Base-by-base conservation (phyloP, 92 coral and sea anemone genomes). In the Porites rus region DNA sequence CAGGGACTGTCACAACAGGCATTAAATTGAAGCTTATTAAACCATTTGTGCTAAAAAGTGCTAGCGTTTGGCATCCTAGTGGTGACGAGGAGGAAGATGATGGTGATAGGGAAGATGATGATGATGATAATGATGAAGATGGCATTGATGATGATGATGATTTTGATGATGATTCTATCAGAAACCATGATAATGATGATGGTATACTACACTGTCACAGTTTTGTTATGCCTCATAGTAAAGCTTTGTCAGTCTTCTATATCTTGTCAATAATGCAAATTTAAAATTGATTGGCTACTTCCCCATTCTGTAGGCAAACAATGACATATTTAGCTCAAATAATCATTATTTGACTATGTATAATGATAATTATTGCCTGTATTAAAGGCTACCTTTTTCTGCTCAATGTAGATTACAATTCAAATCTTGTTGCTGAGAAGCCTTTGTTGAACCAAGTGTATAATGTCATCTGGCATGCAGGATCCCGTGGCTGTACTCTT, bases 371-470 rank as follows among this genome's bases (percentile, higher is more conserved):
- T 56, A 10, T 10, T 56, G 61, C 12, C 61, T 56, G 13, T 14
- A 56, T 56, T 10, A 56, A 38, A 38, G 46, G 46, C 16, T 56
- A 10, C 13, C 61, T 56, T 56, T 56, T 56, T 10, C 25, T 22
- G 60, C 14, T 25, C 70, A 18, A 16, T 78, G 31, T 43, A 84
- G 88, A 72, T 74, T 63, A 54, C 50, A 61, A 63, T 6, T 50
- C 93, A 53, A 87, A 63, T 51, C 12, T 92, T 70, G 88, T 92
- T n/a, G 90, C 92, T 59, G 99, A 96, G 77, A 68, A 81, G 43
- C 91, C 99, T 0, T 62, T 93, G 25, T n/a, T 90, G 51, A 88
- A 86, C 31, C 94, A 91, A 63, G 67, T 91, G 7, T 96, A 96
- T 86, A 88, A 85, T 64, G 73, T 84, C 18, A 76, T 96, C 19